Base-by-base conservation (phyloP, 1,140 invertebrate genomes). In the Diabrotica virgifera region DNA sequence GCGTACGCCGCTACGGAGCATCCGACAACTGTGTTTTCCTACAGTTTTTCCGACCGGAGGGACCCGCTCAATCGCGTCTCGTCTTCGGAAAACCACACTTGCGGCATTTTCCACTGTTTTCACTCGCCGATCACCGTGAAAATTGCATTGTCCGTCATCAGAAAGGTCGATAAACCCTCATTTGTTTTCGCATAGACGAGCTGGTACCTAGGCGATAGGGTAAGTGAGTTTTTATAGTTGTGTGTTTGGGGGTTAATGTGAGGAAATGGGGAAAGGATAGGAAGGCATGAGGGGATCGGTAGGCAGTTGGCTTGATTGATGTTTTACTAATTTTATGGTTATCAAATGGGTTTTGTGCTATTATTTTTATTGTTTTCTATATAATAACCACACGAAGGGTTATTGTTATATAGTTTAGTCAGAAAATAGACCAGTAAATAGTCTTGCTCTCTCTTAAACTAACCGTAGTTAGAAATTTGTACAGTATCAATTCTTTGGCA, bases 171-270 rank as follows among this genome's bases (percentile, higher is more conserved):
- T 57, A 57, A 57, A 36, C 24, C 36, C 12, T 36, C 7, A 24
- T 24, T 57, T 36, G 55, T 57, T 57, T 57, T 57, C 40, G 36
- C 55, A 57, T 57, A 12, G 35, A 24, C 36, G 24, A 57, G 35
- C 55, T 57, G 36, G 12, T 12, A n/a, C n/a, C 55, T 8, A 36
- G n/a, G 9, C 24, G 55, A 57, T 46, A 46, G 40, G 55, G 55
- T 57, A 36, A 57, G 55, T 57, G 4, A 24, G 24, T 24, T 57
- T n/a, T 12, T 55, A 36, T 57, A 37, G 35, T 57, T 36, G 55
- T 36, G 35, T 57, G 8, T 37, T 37, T 37, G 37, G n/a, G 55
- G 36, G 7, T 36, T 11, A 4, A 24, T 24, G 24, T 24, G 24
- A 4, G 24, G 24, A 24, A 24, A 24, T 24, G 24, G 24, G 24